Percentiles rank a stretch among this genome's conserved stretches.
Evolutionary conservation across 1,140 invertebrate species (phyloP).

Genomic region (Harpegnathos saltator): DNA sequence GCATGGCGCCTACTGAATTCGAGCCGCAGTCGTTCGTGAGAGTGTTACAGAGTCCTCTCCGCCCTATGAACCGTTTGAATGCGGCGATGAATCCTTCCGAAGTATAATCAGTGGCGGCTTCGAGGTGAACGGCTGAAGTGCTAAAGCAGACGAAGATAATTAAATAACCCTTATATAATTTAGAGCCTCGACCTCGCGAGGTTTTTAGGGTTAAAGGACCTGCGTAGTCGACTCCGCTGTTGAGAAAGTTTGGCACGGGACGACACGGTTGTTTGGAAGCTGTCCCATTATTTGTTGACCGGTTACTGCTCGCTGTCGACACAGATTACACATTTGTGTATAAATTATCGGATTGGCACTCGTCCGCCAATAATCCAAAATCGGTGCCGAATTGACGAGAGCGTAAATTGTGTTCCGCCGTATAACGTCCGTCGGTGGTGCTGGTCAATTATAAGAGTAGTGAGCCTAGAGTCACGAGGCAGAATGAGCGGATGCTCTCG

Average conservation of each 20-base stretch:
- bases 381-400: neutral
- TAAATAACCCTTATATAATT: constrained; percentile 62
- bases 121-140: constrained; percentile 75
- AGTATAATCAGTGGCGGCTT: constrained; percentile 72
- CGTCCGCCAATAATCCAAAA: neutral
- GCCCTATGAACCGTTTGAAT: constrained; percentile 63
- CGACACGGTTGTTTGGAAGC: constrained; percentile 69
- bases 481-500: neutral
- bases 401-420: neutral
- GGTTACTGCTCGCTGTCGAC: neutral
- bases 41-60: constrained; percentile 58
- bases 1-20: constrained; percentile 77
- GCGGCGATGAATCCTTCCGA: constrained; percentile 69
- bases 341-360: neutral
- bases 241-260: constrained; percentile 73
- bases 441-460: neutral
- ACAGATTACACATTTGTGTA: neutral
- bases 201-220: constrained; percentile 20
- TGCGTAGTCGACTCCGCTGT: constrained; percentile 66
- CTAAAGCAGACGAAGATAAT: constrained; percentile 67
- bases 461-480: neutral
- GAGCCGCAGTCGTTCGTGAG: constrained; percentile 78
- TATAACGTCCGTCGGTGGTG: neutral
- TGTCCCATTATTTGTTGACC: constrained; percentile 69
- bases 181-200: neutral